phyloP scores from a whole-genome alignment of 53 echinoderm and acorn worm genomes.

The Zoroaster sp. region DNA sequence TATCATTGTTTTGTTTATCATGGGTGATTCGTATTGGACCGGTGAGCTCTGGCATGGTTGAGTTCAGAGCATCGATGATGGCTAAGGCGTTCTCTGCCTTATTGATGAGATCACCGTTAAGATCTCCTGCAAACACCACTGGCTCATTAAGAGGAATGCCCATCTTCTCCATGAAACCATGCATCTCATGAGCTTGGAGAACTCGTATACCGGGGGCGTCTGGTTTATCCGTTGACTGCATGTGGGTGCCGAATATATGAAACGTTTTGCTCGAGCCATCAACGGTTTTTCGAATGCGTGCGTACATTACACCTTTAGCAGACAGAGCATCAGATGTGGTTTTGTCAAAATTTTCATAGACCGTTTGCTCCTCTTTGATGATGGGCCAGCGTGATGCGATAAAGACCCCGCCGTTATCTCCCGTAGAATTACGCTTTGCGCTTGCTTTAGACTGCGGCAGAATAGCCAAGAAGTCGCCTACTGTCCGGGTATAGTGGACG shows the following conservation, averaged over 20 bases:
- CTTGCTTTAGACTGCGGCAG: neutral
- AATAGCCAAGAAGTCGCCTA: conserved; percentile 51
- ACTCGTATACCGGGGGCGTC: conserved; percentile 58
- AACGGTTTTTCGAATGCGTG: conserved; percentile 72
- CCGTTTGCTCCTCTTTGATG: conserved; percentile 43
- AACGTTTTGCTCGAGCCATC: conserved; percentile 49
- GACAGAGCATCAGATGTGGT: conserved; percentile 68
- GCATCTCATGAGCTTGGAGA: conserved; percentile 74
- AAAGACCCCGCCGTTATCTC: conserved; percentile 85
- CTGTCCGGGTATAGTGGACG: conserved; percentile 75
- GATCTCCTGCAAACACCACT: conserved; percentile 85
- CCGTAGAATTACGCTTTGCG: conserved; percentile 23
- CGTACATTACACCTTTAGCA: conserved; percentile 82
- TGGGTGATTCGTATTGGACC: conserved; percentile 77
- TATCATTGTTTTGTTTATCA: conserved; percentile 73
- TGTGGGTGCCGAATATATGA: conserved; percentile 89
- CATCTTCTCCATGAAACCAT: conserved; percentile 66
- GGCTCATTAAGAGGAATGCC: conserved; percentile 68
- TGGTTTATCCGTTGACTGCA: conserved; percentile 75
- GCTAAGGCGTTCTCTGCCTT: conserved; percentile 61
- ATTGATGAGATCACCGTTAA: conserved; percentile 72
- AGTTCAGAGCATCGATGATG: conserved; percentile 67
- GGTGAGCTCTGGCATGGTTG: conserved; percentile 58
- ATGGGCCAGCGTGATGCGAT: conserved; percentile 96
- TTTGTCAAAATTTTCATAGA: conserved; percentile 62